Conservation (phyloP, 2,888 invertebrate species). For the Drosophila fungiperda region DNA sequence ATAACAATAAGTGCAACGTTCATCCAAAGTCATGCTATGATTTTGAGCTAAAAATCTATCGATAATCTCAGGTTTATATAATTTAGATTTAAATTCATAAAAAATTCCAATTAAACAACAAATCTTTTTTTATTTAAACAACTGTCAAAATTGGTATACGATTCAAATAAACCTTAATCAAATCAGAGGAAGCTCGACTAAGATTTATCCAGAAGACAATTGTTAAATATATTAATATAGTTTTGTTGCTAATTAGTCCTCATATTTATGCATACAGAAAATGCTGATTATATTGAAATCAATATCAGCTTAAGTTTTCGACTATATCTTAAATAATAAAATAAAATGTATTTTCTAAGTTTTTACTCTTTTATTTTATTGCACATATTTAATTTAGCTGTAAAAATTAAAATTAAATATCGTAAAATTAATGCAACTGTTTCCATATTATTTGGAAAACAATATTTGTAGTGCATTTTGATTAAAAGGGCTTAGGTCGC, state of each 20-base stretch:
- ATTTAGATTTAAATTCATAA: neutral
- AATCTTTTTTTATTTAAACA: neutral
- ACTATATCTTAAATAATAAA: neutral
- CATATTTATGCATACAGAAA: neutral
- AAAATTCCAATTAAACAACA: neutral
- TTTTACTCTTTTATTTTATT: neutral
- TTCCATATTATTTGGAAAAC: neutral
- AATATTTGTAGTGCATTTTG: conserved; percentile 1
- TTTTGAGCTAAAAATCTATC: conserved; percentile 3
- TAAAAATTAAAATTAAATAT: too few relatives aligned
- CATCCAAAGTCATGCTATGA: conserved; percentile 40
- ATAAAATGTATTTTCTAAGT: neutral
- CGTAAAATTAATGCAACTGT: neutral
- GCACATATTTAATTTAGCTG: neutral
- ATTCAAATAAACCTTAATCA: neutral
- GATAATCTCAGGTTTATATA: neutral
- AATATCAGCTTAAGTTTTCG: neutral
- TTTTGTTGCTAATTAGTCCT: neutral
- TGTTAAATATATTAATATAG: neutral
- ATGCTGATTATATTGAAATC: neutral
- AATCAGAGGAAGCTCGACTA: neutral
- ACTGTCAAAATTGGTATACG: too few relatives aligned
- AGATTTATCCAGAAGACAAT: rapidly evolving
- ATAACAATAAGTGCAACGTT: conserved; percentile 6
- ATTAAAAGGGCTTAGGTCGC: conserved; percentile 1